phyloP scores from a whole-genome alignment of 2,888 invertebrate species.

The Mesorhabditis sp. region DNA sequence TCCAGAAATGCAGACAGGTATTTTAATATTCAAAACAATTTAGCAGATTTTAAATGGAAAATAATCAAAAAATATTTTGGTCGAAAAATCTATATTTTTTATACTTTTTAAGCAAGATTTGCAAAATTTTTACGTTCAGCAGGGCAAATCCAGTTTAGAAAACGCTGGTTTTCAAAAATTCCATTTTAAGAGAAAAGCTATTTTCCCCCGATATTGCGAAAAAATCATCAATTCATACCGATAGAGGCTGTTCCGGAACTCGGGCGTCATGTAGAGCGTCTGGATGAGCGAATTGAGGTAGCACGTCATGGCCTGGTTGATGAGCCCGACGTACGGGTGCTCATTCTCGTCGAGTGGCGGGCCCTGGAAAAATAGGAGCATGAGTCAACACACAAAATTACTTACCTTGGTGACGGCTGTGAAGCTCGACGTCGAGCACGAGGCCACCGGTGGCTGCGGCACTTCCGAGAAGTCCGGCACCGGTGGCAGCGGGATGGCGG shows the following conservation, averaged over 20 bases:
- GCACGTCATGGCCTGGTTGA: conserved; percentile 78
- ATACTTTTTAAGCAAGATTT: too few relatives aligned
- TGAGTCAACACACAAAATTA: neutral
- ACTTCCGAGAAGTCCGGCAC: neutral
- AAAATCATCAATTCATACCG: conserved; percentile 42
- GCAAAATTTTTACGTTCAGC: too few relatives aligned
- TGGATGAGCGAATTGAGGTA: conserved; percentile 83
- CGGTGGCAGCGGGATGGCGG: neutral
- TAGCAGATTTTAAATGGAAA: too few relatives aligned
- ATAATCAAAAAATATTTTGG: too few relatives aligned
- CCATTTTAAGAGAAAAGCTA: too few relatives aligned
- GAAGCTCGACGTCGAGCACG: too few relatives aligned
- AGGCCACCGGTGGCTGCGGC: neutral
- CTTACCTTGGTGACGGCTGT: neutral
- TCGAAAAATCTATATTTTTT: too few relatives aligned
- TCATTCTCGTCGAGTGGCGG: conserved; percentile 47
- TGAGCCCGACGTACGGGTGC: conserved; percentile 54
- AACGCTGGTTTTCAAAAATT: too few relatives aligned
- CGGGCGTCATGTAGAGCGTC: conserved; percentile 84
- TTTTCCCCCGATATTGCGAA: neutral
- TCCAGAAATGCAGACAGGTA: too few relatives aligned
- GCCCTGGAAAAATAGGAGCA: neutral
- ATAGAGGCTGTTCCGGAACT: conserved; percentile 82
- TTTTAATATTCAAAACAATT: too few relatives aligned
- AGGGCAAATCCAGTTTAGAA: neutral